phyloP scores from a whole-genome alignment of 2,113 vertebrate genomes.

The Paradoxurus hermaphroditus region DNA sequence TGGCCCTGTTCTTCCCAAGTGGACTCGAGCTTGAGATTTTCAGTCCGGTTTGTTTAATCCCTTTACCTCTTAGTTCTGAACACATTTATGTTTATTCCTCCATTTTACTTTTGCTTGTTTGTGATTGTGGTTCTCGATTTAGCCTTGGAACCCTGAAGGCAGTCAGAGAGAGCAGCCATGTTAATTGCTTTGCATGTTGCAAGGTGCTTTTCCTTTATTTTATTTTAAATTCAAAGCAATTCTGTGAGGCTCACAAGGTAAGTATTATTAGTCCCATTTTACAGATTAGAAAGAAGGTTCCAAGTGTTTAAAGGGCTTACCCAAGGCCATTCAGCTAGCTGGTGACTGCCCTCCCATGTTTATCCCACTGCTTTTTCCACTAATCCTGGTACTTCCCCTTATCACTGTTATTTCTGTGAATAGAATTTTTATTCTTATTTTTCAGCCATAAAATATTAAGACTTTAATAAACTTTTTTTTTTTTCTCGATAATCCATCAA shows the following conservation, averaged over 20 bases:
- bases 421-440: conserved; percentile 40
- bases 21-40: neutral
- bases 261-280: neutral
- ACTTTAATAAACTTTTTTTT: neutral
- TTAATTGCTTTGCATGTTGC: neutral
- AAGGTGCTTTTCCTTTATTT: neutral
- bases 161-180: neutral
- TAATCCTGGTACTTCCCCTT: neutral
- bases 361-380: neutral
- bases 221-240: conserved; percentile 3
- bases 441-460: conserved; percentile 13
- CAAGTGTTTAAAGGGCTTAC: neutral
- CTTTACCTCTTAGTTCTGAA: neutral
- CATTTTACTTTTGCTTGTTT: conserved; percentile 19
- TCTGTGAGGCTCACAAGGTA: neutral
- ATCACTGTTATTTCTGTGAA: neutral
- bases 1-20: neutral
- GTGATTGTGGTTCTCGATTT: neutral
- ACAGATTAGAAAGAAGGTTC: neutral
- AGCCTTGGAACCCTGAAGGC: neutral
- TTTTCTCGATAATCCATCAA: neutral
- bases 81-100: neutral
- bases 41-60: neutral
- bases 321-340: neutral
- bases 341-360: neutral